A percentile compares a stretch with the other conserved stretches of the same genome.
Evolutionary conservation across 1,140 invertebrate genomes (phyloP).

Genomic region (Drosophila nigromelanica): DNA sequence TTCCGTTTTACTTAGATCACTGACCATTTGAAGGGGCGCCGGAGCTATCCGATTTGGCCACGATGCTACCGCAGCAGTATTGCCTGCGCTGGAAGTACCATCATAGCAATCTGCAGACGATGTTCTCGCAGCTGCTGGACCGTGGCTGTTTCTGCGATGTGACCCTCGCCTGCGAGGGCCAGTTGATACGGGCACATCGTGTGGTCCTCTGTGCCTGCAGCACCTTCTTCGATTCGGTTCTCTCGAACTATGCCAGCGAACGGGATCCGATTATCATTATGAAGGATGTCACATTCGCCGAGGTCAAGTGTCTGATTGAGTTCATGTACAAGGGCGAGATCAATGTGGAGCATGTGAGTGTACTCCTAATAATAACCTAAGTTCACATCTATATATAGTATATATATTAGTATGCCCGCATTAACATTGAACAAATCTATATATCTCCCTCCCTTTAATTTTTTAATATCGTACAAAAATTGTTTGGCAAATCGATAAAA

Average conservation of each 20-base stretch:
- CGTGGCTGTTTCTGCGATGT: slow-evolving; percentile 96
- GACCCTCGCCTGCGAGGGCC: slow-evolving; percentile 94
- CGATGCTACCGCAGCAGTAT: slow-evolving; percentile 92
- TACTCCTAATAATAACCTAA: neutral
- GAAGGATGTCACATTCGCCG: slow-evolving; percentile 92
- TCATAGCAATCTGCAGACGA: slow-evolving; percentile 94
- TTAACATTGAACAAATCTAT: too few species aligned
- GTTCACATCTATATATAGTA: too few species aligned
- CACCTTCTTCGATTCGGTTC: slow-evolving; percentile 94
- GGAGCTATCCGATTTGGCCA: slow-evolving; percentile 34
- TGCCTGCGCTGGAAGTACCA: slow-evolving; percentile 96
- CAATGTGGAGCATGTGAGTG: slow-evolving; percentile 90
- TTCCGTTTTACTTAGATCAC: slow-evolving; percentile 12
- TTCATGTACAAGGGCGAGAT: slow-evolving; percentile 99
- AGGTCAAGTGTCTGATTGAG: slow-evolving; percentile 94
- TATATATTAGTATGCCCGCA: too few species aligned
- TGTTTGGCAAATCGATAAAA: too few species aligned
- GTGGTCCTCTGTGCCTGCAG: slow-evolving; percentile 92
- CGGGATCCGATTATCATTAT: slow-evolving; percentile 93
- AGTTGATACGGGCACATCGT: slow-evolving; percentile 94
- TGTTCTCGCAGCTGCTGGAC: slow-evolving; percentile 94
- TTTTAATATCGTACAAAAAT: too few species aligned
- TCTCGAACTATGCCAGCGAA: slow-evolving; percentile 93
- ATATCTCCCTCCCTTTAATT: too few species aligned
- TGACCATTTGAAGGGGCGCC: neutral